phyloP scores from a whole-genome alignment of 2,888 invertebrate genomes.

The Toxonevra muliebris region DNA sequence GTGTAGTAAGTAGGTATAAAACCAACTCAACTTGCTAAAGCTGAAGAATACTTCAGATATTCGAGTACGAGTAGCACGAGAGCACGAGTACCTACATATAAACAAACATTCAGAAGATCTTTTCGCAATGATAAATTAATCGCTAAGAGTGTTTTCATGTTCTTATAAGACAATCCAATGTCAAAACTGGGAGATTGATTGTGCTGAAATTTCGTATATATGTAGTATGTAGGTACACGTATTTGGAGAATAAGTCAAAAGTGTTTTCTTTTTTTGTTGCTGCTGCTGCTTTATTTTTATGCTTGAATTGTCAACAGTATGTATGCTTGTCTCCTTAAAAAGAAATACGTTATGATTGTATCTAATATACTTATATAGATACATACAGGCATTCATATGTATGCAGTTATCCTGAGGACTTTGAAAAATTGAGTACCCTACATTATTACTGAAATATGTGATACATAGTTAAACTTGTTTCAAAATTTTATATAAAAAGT shows the following conservation, averaged over 20 bases:
- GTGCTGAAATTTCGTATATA: slow-evolving; percentile 35
- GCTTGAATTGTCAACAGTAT: slow-evolving; percentile 53
- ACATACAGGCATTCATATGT: too few relatives aligned
- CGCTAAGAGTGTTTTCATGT: slow-evolving; percentile 64
- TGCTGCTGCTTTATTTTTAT: slow-evolving; percentile 18
- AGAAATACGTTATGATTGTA: too few relatives aligned
- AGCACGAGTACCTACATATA: too few relatives aligned
- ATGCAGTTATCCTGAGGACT: too few relatives aligned
- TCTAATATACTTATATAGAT: too few relatives aligned
- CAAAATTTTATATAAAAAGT: too few relatives aligned
- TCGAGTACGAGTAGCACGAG: too few relatives aligned
- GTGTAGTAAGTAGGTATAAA: not conserved
- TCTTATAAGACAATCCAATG: slow-evolving; percentile 61
- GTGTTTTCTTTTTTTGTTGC: not conserved
- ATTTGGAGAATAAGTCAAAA: not conserved
- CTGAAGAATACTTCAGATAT: not conserved
- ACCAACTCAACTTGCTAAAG: slow-evolving; percentile 6
- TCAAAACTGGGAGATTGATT: slow-evolving; percentile 62
- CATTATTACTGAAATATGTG: too few relatives aligned
- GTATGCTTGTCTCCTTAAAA: slow-evolving; percentile 41
- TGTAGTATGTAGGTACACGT: not conserved
- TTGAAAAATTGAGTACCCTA: too few relatives aligned
- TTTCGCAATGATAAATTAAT: slow-evolving; percentile 63
- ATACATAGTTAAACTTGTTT: too few relatives aligned
- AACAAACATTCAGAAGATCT: slow-evolving; percentile 51